Evolutionary conservation across 2,797 vertebrate genomes (phyloP), one percentile per base, ranked within the genome.

Genomic region (Arremon aurantiirostris): DNA sequence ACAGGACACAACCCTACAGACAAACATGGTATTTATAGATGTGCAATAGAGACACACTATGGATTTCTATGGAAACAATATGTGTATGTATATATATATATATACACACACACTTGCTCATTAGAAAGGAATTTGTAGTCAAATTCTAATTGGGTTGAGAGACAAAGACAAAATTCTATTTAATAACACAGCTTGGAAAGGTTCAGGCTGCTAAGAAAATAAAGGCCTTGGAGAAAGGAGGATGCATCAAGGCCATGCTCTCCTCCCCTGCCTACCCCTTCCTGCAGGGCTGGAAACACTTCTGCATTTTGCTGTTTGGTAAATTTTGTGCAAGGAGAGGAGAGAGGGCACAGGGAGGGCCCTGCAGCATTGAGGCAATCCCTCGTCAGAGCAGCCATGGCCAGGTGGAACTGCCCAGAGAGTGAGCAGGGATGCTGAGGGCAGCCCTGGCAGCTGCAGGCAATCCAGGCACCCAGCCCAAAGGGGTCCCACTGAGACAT

Each of bases 21-120:
- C 92, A 94, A 89, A 69, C 97, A 95, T 37, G 28, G 82, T 79
- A 93, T 95, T 95, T 91, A 59, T 42, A 90, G 59, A 92, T 86
- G 89, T 92, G 95, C 96, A 94, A 65, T 0, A 78, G 57, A 82
- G 60, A 76, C 79, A 71, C 21, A 23, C 42, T 8, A 6, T 42
- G 50, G 27, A 77, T 35, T 90, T 46, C 82, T 52, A 44, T 13
- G 55, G 52, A 66, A 91, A 92, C 94, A 79, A 81, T 28, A 73
- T 28, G 60, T 65, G 15, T 61, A 42, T 34, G 11, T 17, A 2
- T 44, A 44, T 44, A 44, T 44, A 44, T 44, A 44, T 42, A 41
- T 41, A 41, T 41, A 41, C 17, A 3, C 78, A 77, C 44, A 14
- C 44, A 11, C 22, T 75, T 75, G 70, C 35, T 72, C 47, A 82